phyloP scores from a whole-genome alignment of 2,888 invertebrate species.

The Tenthredo mesomela region DNA sequence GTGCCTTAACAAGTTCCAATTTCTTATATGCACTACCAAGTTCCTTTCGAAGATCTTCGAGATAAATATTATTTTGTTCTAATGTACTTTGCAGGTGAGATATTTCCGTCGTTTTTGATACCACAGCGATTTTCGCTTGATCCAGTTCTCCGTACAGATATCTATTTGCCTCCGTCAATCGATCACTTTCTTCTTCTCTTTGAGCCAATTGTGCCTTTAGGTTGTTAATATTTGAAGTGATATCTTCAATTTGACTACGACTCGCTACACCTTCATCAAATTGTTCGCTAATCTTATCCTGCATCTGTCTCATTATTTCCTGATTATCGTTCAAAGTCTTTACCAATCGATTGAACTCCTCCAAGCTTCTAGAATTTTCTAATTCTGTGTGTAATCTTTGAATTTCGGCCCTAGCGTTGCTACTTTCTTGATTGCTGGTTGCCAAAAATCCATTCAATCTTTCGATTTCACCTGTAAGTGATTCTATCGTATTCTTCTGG shows the following conservation, averaged over 20 bases:
- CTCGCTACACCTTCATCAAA: conserved; percentile 54
- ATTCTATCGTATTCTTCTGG: conserved; percentile 80
- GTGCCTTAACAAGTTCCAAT: conserved; percentile 75
- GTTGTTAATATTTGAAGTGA: conserved; percentile 62
- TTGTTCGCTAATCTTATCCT: conserved; percentile 59
- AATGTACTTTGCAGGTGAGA: conserved; percentile 62
- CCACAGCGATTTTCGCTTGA: conserved; percentile 65
- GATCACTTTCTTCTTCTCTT: conserved; percentile 78
- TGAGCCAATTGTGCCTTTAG: conserved; percentile 66
- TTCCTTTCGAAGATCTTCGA: conserved; percentile 66
- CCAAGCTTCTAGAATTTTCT: conserved; percentile 81
- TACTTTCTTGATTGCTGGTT: conserved; percentile 38
- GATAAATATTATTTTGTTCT: conserved; percentile 63
- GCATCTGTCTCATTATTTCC: conserved; percentile 69
- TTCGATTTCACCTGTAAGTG: conserved; percentile 64
- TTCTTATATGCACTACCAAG: conserved; percentile 78
- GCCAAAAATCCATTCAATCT: conserved; percentile 55
- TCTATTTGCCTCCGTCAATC: conserved; percentile 75
- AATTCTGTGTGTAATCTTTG: conserved; percentile 31
- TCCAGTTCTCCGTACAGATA: conserved; percentile 69
- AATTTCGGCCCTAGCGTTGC: conserved; percentile 63
- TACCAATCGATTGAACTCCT: conserved; percentile 81
- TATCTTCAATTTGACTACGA: conserved; percentile 77
- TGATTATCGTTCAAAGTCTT: conserved; percentile 80
- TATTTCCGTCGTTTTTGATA: conserved; percentile 60